Evolutionary conservation across 2,888 invertebrate species (phyloP).

Genomic region (Erebia ligea): DNA sequence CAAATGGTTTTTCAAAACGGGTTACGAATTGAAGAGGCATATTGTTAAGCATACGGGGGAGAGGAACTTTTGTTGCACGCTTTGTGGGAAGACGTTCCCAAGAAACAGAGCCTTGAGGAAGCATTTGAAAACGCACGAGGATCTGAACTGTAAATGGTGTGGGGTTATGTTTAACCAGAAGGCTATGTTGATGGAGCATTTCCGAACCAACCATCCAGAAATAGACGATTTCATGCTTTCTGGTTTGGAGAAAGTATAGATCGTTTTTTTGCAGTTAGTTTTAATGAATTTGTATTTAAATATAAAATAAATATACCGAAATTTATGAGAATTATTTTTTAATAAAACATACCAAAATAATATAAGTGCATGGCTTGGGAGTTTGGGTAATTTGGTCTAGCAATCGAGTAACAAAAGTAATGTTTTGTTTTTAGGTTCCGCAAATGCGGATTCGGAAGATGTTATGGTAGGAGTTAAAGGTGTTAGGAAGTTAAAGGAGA

Average conservation of each 20-base stretch:
- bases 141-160: slow-evolving; percentile 61
- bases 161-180: slow-evolving; percentile 57
- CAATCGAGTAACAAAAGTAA: slow-evolving; percentile 43
- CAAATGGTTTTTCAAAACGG: slow-evolving; percentile 69
- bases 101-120: slow-evolving; percentile 60
- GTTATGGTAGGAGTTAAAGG: slow-evolving; percentile 55
- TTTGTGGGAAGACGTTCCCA: slow-evolving; percentile 67
- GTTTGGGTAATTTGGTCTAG: not conserved
- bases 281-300: slow-evolving; percentile 11
- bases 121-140: slow-evolving; percentile 68
- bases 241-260: slow-evolving; percentile 16
- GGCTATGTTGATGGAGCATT: slow-evolving; percentile 52
- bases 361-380: slow-evolving; percentile 16
- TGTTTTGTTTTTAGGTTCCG: slow-evolving; percentile 76
- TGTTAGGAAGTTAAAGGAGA: slow-evolving; percentile 71
- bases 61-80: slow-evolving; percentile 61
- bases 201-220: slow-evolving; percentile 55
- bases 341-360: not conserved
- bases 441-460: slow-evolving; percentile 54
- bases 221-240: slow-evolving; percentile 37
- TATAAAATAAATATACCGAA: slow-evolving; percentile 20
- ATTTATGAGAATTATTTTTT: not conserved
- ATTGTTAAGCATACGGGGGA: slow-evolving; percentile 69
- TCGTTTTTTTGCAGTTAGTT: not conserved
- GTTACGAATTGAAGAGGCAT: slow-evolving; percentile 70